These are phyloP conservation scores for Tetropium fuscum DNA, from an alignment of 2,888 invertebrate genomes.

Conservation along the genomic window DNA sequence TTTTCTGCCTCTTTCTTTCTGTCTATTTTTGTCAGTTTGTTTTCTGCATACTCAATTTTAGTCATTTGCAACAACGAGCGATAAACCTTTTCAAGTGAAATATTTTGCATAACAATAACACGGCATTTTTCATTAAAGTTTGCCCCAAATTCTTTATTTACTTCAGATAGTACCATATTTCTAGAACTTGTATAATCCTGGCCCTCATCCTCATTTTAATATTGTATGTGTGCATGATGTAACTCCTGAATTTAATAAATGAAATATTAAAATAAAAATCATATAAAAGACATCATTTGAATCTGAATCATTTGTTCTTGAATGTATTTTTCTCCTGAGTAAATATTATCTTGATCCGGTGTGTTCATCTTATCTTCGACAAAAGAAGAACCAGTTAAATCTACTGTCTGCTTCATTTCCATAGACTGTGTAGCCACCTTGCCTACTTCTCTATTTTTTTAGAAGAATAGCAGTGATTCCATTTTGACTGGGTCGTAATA, in stretches of 20 bases:
- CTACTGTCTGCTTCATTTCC: neutral
- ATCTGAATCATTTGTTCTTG: neutral
- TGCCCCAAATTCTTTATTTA: too few relatives aligned
- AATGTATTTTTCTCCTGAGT: neutral
- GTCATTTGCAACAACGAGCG: too few relatives aligned
- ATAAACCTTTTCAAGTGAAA: too few relatives aligned
- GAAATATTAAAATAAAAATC: constrained; percentile 1
- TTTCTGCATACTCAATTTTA: too few relatives aligned
- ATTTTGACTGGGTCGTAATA: constrained; percentile 3
- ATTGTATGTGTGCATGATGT: too few relatives aligned
- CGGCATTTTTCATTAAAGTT: too few relatives aligned
- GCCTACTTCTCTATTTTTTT: constrained; percentile 1
- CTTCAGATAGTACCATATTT: too few relatives aligned
- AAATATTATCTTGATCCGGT: neutral
- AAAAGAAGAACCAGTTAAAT: neutral
- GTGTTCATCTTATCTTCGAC: neutral
- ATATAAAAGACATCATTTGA: neutral
- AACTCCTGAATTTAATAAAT: neutral
- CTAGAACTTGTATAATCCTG: too few relatives aligned
- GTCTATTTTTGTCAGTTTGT: too few relatives aligned
- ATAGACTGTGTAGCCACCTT: neutral
- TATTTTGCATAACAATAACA: too few relatives aligned
- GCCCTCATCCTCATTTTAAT: too few relatives aligned
- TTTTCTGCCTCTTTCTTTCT: too few relatives aligned
- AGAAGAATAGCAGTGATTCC: neutral